phyloP scores from a whole-genome alignment of 2,797 vertebrate genomes.

The Schizopygopsis malacanthus region DNA sequence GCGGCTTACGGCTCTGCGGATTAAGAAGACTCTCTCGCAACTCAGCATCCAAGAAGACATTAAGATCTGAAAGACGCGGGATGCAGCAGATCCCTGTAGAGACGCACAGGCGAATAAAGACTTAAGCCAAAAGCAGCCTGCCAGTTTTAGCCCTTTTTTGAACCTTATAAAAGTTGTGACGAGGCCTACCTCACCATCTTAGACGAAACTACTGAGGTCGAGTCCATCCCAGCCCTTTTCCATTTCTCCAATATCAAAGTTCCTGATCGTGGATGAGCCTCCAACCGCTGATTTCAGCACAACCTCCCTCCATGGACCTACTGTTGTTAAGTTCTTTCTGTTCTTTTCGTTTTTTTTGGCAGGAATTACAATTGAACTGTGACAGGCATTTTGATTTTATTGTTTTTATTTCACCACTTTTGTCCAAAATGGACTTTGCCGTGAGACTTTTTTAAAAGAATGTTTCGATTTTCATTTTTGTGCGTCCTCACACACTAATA shows the following conservation, averaged over 20 bases:
- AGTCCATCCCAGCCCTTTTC: slow-evolving; percentile 53
- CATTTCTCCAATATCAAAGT: slow-evolving; percentile 33
- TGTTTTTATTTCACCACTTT: slow-evolving; percentile 55
- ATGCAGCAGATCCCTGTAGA: slow-evolving; percentile 60
- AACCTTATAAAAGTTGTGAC: slow-evolving; percentile 73
- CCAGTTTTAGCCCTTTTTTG: slow-evolving; percentile 80
- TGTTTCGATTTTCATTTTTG: slow-evolving; percentile 21
- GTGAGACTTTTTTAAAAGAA: slow-evolving; percentile 35
- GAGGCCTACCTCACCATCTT: slow-evolving; percentile 87
- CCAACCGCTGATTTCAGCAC: slow-evolving; percentile 65
- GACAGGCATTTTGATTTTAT: slow-evolving; percentile 51
- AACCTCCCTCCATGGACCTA: slow-evolving; percentile 46
- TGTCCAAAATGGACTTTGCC: slow-evolving; percentile 48
- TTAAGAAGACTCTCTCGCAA: slow-evolving; percentile 98
- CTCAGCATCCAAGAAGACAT: slow-evolving; percentile 97
- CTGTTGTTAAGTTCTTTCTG: neutral
- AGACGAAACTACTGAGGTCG: slow-evolving; percentile 85
- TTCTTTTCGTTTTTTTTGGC: slow-evolving; percentile 66
- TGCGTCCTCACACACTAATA: slow-evolving; percentile 24
- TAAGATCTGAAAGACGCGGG: slow-evolving; percentile 86
- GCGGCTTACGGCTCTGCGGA: slow-evolving; percentile 93
- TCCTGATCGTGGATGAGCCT: slow-evolving; percentile 20
- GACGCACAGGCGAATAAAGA: slow-evolving; percentile 62
- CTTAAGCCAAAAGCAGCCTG: slow-evolving; percentile 74
- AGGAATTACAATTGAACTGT: slow-evolving; percentile 73